Conservation (phyloP, 1,140 invertebrate genomes). For the Rhagoletis pomonella region DNA sequence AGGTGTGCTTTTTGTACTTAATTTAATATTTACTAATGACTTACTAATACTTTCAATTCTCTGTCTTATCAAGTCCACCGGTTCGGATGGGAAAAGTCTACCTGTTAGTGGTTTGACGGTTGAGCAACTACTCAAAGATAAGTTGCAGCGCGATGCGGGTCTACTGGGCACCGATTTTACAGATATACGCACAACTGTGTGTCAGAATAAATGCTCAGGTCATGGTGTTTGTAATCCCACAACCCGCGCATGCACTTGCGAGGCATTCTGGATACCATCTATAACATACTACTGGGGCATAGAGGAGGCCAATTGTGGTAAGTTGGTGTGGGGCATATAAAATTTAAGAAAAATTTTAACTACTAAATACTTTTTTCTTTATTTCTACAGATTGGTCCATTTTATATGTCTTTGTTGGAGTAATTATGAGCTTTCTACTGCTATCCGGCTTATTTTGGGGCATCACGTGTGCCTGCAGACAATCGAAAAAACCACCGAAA, state of each 20-base stretch:
- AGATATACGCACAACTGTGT: slow-evolving; percentile 87
- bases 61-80: not conserved
- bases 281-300: slow-evolving; percentile 75
- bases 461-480: slow-evolving; percentile 80
- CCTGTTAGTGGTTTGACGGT: slow-evolving; percentile 77
- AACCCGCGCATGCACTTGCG: slow-evolving; percentile 90
- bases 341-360: not conserved
- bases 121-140: slow-evolving; percentile 79
- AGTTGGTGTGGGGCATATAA: slow-evolving; percentile 46
- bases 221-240: slow-evolving; percentile 92
- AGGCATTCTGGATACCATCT: slow-evolving; percentile 96
- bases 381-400: slow-evolving; percentile 87
- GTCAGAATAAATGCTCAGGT: slow-evolving; percentile 94
- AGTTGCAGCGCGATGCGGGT: slow-evolving; percentile 81
- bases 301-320: slow-evolving; percentile 77
- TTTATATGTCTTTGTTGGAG: slow-evolving; percentile 87
- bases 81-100: slow-evolving; percentile 72
- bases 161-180: slow-evolving; percentile 85
- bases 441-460: slow-evolving; percentile 83
- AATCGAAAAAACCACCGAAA: slow-evolving; percentile 75
- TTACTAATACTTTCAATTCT: not conserved
- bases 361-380: not conserved
- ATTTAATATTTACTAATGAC: not conserved
- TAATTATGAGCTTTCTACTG: slow-evolving; percentile 80
- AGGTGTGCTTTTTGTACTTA: slow-evolving; percentile 57